Base-by-base conservation (phyloP, 1,140 invertebrate species). In the Colletes gigas region DNA sequence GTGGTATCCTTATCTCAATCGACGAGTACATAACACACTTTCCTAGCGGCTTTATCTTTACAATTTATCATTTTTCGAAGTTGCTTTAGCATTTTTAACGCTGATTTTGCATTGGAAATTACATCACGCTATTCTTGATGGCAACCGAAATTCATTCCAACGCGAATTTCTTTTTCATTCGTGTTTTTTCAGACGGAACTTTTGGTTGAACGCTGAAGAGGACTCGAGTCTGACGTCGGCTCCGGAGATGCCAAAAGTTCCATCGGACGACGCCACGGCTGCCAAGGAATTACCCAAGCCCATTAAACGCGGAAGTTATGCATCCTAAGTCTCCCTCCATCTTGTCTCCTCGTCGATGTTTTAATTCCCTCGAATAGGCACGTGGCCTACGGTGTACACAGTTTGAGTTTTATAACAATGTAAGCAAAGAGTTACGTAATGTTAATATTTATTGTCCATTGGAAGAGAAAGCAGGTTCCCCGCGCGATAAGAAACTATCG, bases 261-360 rank as follows among this genome's bases (percentile, higher is more conserved):
- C 52, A 54, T 85, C 80, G 15, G 77, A 89, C 41, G 62, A 83
- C 74, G 71, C 68, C 12, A 41, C 19, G 9, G 62, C 81, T 30
- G 52, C 83, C 60, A 81, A 83, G 9, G 87, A 91, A 88, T 66
- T 90, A 66, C 89, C 90, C 17, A 90, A 83, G 81, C 90, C 90
- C 30, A 81, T 88, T 65, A 82, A 82, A 67, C 60, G n/a, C 30
- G 57, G 59, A 39, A 78, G 60, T 68, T 50, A 63, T 21, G 63
- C 57, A 62, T 73, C 72, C 65, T 84, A 62, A 81, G 39, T 19
- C 21, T 68, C 39, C 21, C 47, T 6, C 14, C 14, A 39, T 60
- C 1, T 63, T 12, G 50, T 47, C 59, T 79, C 54, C 66, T 55
- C 54, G 66, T 3, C 21, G n/a, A 59, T 57, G 30, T 69, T 81